These are phyloP conservation scores for Choloepus hoffmanni DNA, from an alignment of 2,113 vertebrate genomes.

Conservation along the genomic window DNA sequence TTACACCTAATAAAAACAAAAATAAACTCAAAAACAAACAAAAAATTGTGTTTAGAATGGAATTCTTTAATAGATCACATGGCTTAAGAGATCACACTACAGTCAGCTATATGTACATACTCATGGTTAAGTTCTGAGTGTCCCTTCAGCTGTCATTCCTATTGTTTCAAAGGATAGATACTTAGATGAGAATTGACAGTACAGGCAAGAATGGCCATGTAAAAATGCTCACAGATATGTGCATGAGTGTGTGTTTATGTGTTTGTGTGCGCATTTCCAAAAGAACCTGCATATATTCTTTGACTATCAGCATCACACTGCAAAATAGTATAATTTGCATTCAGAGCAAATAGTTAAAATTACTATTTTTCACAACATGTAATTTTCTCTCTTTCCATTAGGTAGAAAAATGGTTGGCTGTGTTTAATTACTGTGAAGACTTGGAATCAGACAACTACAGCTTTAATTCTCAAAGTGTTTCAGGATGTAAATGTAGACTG, in stretches of 20 bases:
- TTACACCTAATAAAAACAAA: not conserved
- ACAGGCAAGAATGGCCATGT: not conserved
- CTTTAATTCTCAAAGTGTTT: constrained; percentile 80
- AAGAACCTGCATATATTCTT: not conserved
- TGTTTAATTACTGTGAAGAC: constrained; percentile 86
- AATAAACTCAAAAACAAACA: not conserved
- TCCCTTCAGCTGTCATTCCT: not conserved
- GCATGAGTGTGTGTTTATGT: not conserved
- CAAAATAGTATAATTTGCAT: constrained; percentile 33
- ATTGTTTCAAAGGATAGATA: not conserved
- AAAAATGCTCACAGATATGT: not conserved
- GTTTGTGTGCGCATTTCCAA: not conserved
- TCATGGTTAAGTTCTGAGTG: not conserved
- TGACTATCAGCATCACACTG: not conserved
- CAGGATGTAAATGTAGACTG: constrained; percentile 92
- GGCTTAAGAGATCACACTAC: not conserved
- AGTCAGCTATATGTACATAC: not conserved
- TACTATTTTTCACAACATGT: constrained; percentile 73
- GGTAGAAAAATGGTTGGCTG: constrained; percentile 88
- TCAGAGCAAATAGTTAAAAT: constrained; percentile 58
- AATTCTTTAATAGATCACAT: not conserved
- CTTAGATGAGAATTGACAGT: not conserved
- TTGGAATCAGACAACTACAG: constrained; percentile 72
- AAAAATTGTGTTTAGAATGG: not conserved
- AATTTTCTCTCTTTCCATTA: constrained; percentile 85